A percentile compares a stretch with the other conserved stretches of the same genome.
These are phyloP conservation scores for Torymus auratus DNA, from an alignment of 2,888 invertebrate species.

Conservation along the genomic window DNA sequence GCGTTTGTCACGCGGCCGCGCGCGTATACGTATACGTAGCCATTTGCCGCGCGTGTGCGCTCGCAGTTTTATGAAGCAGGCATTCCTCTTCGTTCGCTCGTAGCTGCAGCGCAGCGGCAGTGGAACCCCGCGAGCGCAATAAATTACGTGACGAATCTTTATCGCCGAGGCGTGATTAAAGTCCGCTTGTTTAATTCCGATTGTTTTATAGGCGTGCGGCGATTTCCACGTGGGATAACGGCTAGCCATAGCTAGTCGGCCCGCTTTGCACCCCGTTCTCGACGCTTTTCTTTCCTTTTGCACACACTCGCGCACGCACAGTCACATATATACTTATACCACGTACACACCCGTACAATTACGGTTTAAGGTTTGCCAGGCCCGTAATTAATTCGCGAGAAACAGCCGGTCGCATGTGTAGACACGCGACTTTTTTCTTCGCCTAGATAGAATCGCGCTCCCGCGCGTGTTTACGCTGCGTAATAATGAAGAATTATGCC, in stretches of 20 bases:
- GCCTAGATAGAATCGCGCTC: background rate
- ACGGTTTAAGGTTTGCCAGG: background rate
- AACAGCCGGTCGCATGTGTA: background rate
- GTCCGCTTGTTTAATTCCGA: slow-evolving; percentile 64
- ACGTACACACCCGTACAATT: too few relatives aligned
- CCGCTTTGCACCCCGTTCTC: background rate
- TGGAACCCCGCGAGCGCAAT: slow-evolving; percentile 48
- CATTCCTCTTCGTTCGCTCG: slow-evolving; percentile 61
- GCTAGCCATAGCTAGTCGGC: too few relatives aligned
- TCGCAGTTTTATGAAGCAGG: slow-evolving; percentile 62
- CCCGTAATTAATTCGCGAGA: slow-evolving; percentile 28
- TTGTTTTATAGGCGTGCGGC: slow-evolving; percentile 59
- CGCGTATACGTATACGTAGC: background rate
- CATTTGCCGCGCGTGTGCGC: slow-evolving; percentile 3
- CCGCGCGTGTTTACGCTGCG: background rate
- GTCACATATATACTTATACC: background rate
- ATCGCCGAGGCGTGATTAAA: slow-evolving; percentile 62
- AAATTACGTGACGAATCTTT: slow-evolving; percentile 62
- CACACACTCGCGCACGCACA: too few relatives aligned
- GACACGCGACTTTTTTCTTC: background rate
- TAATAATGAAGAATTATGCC: slow-evolving; percentile 12
- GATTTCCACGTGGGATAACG: slow-evolving; percentile 16
- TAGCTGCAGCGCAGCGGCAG: background rate
- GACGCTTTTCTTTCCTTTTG: background rate
- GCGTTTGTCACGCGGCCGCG: slow-evolving; percentile 21